phyloP scores from a whole-genome alignment of 2,888 invertebrate species.

The Chloromyia formosa region DNA sequence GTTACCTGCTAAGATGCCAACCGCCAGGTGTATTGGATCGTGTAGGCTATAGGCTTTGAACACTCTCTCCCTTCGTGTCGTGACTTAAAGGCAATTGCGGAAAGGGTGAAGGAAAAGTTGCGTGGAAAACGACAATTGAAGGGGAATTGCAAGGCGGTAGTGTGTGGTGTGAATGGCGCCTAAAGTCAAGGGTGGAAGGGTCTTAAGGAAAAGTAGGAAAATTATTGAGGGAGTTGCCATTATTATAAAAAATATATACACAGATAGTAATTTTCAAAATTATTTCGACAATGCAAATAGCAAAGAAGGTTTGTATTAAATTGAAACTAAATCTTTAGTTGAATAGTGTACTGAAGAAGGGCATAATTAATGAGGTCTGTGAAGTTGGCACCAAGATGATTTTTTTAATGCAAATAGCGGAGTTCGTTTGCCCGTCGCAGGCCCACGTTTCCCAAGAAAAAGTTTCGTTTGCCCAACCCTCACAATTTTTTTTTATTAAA shows the following conservation, averaged over 20 bases:
- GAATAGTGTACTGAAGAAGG: too few species aligned
- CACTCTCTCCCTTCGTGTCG: neutral
- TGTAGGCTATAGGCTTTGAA: conserved; percentile 16
- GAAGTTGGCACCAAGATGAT: too few species aligned
- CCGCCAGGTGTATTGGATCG: conserved; percentile 31
- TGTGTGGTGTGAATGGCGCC: neutral
- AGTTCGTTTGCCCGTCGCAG: too few species aligned
- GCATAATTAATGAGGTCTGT: too few species aligned
- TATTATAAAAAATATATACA: neutral
- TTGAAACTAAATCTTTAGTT: too few species aligned
- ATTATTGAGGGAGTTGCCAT: neutral
- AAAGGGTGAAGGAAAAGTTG: neutral
- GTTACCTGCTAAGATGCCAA: conserved; percentile 8
- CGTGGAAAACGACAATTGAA: neutral
- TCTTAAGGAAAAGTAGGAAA: neutral
- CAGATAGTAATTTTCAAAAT: too few species aligned
- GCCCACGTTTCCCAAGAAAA: too few species aligned
- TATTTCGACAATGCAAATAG: too few species aligned
- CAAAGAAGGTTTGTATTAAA: too few species aligned
- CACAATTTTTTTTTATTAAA: too few species aligned
- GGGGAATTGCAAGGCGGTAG: neutral
- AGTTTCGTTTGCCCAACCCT: too few species aligned
- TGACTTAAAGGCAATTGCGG: neutral
- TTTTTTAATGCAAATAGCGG: too few species aligned
- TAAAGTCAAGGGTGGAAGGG: neutral